Conservation (phyloP, 1,140 invertebrate genomes). For the Anastatus disparis region DNA sequence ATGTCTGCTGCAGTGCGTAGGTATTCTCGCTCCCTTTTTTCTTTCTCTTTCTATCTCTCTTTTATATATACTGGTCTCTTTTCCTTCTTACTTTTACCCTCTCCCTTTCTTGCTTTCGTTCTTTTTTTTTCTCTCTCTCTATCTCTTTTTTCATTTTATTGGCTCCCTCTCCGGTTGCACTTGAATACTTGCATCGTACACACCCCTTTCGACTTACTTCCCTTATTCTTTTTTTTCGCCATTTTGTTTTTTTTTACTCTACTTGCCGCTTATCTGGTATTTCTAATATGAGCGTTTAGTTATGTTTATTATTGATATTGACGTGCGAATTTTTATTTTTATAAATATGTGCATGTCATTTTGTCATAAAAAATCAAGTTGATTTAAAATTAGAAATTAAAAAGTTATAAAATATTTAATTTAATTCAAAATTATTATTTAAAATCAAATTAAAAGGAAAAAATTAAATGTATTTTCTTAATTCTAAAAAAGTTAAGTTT, state of each 20-base stretch:
- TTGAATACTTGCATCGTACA: conserved; percentile 15
- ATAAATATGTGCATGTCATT: too few species aligned
- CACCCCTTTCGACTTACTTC: background rate
- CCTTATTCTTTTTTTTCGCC: background rate
- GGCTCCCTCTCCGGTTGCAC: conserved; percentile 37
- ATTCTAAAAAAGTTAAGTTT: too few species aligned
- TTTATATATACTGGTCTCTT: too few species aligned
- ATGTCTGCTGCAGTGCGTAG: conserved; percentile 65
- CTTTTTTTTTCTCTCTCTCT: conserved; percentile 10
- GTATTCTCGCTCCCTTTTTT: conserved; percentile 51
- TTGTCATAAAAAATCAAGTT: too few species aligned
- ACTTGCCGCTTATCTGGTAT: background rate
- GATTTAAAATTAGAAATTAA: too few species aligned
- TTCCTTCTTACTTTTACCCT: conserved; percentile 28
- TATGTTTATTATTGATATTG: too few species aligned
- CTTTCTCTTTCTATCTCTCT: conserved; percentile 28
- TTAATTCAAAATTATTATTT: too few species aligned
- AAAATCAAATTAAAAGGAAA: too few species aligned
- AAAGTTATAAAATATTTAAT: too few species aligned
- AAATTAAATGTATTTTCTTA: too few species aligned
- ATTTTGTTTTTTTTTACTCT: background rate
- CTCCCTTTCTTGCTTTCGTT: background rate
- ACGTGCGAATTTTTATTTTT: too few species aligned
- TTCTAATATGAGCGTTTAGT: too few species aligned
- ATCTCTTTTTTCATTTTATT: conserved; percentile 20